Evolutionary conservation across 2,797 vertebrate species (phyloP).

Genomic region (Coendou prehensilis): DNA sequence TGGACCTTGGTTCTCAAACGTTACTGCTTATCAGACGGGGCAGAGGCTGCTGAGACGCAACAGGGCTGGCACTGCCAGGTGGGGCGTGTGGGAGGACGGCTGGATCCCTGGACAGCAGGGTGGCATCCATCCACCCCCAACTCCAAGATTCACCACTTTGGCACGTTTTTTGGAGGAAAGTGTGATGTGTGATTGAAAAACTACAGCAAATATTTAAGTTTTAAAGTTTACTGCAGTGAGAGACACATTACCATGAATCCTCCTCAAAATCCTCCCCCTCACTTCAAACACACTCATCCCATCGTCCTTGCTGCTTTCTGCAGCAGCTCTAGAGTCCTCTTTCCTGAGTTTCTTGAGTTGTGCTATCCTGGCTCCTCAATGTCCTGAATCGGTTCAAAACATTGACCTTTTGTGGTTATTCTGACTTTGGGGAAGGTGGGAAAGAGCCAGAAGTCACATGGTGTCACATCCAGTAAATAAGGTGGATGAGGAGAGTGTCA

Average conservation of each 20-base stretch:
- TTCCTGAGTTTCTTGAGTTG: too few species aligned
- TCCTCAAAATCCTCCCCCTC: neutral
- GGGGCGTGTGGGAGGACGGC: too few species aligned
- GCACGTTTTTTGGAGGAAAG: neutral
- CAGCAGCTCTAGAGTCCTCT: neutral
- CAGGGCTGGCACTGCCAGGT: rapidly evolving
- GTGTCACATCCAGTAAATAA: neutral
- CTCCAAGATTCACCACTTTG: neutral
- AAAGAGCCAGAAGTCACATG: neutral
- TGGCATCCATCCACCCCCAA: too few species aligned
- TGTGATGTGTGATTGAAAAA: neutral
- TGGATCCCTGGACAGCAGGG: too few species aligned
- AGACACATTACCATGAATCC: neutral
- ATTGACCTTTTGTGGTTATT: neutral
- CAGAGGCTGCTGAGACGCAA: neutral
- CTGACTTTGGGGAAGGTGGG: neutral
- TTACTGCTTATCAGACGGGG: neutral
- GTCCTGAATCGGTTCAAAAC: neutral
- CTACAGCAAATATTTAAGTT: neutral
- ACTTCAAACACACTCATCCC: neutral
- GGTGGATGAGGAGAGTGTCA: neutral
- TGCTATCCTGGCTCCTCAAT: too few species aligned
- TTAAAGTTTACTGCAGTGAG: neutral
- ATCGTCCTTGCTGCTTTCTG: too few species aligned
- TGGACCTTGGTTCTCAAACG: neutral